phyloP scores from a whole-genome alignment of 2,113 vertebrate species.

The Pyrgilauda ruficollis region DNA sequence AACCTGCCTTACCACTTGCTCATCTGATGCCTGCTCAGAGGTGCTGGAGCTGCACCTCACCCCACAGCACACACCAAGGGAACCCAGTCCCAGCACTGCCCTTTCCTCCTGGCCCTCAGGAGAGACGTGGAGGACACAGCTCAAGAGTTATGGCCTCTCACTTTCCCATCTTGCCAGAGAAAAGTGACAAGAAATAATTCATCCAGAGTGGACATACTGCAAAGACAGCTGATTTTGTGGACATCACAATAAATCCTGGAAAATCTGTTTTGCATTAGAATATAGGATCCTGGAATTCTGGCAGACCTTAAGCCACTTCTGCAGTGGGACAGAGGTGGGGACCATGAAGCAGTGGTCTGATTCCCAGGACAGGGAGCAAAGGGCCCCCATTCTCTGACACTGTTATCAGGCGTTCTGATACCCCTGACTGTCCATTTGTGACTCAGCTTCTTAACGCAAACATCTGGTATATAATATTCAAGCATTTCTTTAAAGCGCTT shows the following conservation, averaged over 20 bases:
- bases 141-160: not conserved
- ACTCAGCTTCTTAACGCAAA: not conserved
- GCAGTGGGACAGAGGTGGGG: not conserved
- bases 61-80: not conserved
- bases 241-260: constrained; percentile 46
- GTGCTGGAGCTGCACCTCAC: not conserved
- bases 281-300: not conserved
- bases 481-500: not conserved
- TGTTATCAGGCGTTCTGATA: not conserved
- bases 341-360: not conserved
- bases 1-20: not conserved
- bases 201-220: not conserved
- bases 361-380: not conserved
- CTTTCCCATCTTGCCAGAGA: not conserved
- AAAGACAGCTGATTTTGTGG: constrained; percentile 37
- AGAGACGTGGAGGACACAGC: not conserved
- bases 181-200: constrained; percentile 24
- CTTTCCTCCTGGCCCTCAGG: not conserved
- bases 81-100: not conserved
- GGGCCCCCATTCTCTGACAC: not conserved
- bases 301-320: not conserved
- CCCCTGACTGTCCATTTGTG: not conserved
- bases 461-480: not conserved
- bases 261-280: constrained; percentile 6
- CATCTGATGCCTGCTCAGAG: not conserved